Evolutionary conservation across 2,797 vertebrate genomes (phyloP).

Genomic region (Jordanella pulchra): DNA sequence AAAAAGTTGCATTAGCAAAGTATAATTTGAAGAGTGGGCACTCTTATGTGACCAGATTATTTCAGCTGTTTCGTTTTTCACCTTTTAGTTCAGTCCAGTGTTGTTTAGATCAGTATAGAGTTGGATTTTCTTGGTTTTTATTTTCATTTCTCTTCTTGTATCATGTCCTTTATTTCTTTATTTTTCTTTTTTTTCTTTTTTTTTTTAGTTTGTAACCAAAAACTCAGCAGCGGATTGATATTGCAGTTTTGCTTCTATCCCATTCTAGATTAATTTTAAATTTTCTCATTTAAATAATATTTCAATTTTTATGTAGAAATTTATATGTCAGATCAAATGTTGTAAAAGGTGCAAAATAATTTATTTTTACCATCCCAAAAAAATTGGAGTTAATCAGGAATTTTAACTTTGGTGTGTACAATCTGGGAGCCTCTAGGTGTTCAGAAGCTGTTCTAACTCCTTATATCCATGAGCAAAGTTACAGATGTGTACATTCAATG

Average conservation of each 20-base stretch:
- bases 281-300: neutral
- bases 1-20: neutral
- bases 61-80: neutral
- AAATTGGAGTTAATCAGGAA: neutral
- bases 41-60: neutral
- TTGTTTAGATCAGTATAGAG: no score
- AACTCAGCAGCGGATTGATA: no score
- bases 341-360: neutral
- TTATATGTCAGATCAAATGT: neutral
- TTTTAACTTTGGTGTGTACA: neutral
- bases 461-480: constrained; percentile 34
- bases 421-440: neutral
- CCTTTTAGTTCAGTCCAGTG: neutral
- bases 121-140: neutral
- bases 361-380: neutral
- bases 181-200: no score
- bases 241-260: no score
- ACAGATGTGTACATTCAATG: neutral
- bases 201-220: no score
- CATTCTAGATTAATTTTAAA: neutral
- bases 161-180: no score
- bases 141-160: no score
- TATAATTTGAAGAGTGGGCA: neutral
- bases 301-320: no score
- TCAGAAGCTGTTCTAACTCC: neutral